Conservation (phyloP, 2,888 invertebrate genomes). For the Cyclophora albipunctata region DNA sequence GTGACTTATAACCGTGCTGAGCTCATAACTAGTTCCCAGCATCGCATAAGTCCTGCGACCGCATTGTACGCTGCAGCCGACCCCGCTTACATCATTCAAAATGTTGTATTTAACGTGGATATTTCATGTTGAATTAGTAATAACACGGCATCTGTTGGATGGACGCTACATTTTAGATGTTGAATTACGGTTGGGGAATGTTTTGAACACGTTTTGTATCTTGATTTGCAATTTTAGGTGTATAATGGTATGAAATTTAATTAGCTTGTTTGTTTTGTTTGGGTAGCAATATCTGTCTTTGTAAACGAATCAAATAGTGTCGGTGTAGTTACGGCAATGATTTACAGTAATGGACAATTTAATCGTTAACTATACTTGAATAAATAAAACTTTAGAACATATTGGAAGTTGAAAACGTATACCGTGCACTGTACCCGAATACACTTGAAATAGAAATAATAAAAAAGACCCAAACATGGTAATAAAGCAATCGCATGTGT, state of each 20-base stretch:
- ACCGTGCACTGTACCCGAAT: no score
- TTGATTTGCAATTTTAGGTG: conserved; percentile 14
- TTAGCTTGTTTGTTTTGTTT: no score
- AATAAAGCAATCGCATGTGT: conserved; percentile 10
- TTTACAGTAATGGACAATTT: no score
- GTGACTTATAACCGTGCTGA: conserved; percentile 51
- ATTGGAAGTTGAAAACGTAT: no score
- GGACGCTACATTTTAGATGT: conserved; percentile 19
- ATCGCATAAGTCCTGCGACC: conserved; percentile 64
- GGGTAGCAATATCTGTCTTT: no score
- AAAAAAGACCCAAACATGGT: no score
- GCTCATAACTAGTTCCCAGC: conserved; percentile 63
- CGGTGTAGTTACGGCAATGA: no score
- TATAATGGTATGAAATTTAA: background rate
- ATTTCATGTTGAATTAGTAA: conserved; percentile 27
- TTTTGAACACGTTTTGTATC: conserved; percentile 19
- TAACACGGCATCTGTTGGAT: conserved; percentile 21
- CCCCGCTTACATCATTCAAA: conserved; percentile 46
- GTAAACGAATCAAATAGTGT: no score
- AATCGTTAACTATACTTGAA: no score
- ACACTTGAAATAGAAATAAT: no score
- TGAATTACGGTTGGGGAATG: conserved; percentile 20
- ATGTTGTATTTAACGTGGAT: conserved; percentile 38
- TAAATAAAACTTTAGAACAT: no score
- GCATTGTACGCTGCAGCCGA: conserved; percentile 35